Evolutionary conservation across 2,113 vertebrate genomes (phyloP).

Genomic region (Phycodurus eques): DNA sequence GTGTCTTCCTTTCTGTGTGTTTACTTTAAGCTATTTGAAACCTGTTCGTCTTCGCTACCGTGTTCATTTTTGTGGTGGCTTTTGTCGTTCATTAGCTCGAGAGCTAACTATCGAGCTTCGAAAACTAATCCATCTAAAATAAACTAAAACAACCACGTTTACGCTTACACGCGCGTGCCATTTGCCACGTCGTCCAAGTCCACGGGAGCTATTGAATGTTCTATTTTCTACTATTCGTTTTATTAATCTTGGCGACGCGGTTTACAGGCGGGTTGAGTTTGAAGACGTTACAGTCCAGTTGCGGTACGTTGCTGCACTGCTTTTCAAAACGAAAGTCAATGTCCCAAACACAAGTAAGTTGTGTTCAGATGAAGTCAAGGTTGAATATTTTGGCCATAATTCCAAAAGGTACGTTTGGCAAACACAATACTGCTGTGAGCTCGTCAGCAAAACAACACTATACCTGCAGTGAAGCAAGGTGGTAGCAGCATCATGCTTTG

Average conservation of each 20-base stretch:
- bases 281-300: not conserved
- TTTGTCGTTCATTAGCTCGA: not conserved
- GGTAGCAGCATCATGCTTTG: too few relatives aligned
- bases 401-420: too few relatives aligned
- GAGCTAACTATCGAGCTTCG: not conserved
- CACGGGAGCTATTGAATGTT: not conserved
- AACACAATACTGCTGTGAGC: too few relatives aligned
- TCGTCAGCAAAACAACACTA: too few relatives aligned
- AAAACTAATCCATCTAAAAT: not conserved
- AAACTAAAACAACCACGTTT: not conserved
- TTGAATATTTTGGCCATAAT: not conserved
- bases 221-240: not conserved
- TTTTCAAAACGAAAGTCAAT: not conserved
- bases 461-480: too few relatives aligned
- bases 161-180: not conserved
- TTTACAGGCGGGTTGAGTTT: not conserved
- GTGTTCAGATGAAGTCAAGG: not conserved
- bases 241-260: not conserved
- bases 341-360: not conserved
- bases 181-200: not conserved
- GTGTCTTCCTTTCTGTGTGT: not conserved
- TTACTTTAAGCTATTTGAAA: not conserved
- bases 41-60: not conserved
- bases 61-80: not conserved
- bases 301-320: not conserved